Percentiles rank a stretch among this genome's conserved stretches.
These are phyloP conservation scores for Neopelma chrysocephalum DNA, from an alignment of 2,797 vertebrate species.

Conservation along the genomic window DNA sequence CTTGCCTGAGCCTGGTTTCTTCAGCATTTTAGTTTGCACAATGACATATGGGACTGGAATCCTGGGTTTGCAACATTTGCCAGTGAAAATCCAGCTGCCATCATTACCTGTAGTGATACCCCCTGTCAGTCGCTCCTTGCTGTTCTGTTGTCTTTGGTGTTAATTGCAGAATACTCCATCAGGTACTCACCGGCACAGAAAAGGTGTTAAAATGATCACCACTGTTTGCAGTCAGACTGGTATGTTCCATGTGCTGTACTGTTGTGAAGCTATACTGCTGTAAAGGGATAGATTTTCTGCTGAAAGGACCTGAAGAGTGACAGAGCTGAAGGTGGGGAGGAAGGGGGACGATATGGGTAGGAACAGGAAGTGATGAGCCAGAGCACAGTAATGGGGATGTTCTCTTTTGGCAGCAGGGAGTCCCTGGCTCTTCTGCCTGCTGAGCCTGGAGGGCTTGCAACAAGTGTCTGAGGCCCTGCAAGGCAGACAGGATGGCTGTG, in stretches of 20 bases:
- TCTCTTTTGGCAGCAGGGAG: not conserved
- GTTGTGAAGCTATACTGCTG: not conserved
- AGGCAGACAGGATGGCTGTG: not conserved
- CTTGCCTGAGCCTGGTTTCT: not conserved
- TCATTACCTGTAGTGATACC: not conserved
- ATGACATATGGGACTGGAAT: not conserved
- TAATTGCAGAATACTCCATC: not conserved
- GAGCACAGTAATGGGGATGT: fast-evolving
- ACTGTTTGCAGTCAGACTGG: not conserved
- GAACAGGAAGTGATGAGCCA: not conserved
- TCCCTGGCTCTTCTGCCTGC: not conserved
- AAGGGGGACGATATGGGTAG: not conserved
- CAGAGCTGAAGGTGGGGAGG: not conserved
- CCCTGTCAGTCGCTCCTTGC: not conserved
- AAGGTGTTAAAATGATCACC: fast-evolving
- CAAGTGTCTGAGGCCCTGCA: not conserved
- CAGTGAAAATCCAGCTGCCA: not conserved
- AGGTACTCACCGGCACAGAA: not conserved
- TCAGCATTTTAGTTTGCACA: not conserved
- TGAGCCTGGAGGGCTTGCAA: not conserved
- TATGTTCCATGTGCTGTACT: not conserved
- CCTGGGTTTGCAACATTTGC: not conserved
- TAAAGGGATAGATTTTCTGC: not conserved
- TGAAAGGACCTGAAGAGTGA: not conserved
- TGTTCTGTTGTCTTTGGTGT: not conserved